These are phyloP conservation scores for Drosophila recens DNA, from an alignment of 2,888 invertebrate species.

Conservation along the genomic window DNA sequence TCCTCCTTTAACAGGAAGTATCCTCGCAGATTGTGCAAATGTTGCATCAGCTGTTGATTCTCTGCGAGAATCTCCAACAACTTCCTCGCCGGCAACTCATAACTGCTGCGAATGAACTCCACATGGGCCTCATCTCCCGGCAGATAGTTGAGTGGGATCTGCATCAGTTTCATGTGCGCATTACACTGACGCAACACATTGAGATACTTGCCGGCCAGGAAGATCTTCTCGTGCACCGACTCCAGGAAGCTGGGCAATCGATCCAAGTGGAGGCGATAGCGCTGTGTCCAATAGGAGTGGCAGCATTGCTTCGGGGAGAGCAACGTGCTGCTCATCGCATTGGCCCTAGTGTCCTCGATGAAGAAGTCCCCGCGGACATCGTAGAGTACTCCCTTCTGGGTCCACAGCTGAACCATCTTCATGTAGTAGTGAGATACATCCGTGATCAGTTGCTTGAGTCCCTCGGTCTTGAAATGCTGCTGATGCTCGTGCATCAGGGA, in stretches of 20 bases:
- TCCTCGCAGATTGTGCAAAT: constrained; percentile 43
- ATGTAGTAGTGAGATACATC: constrained; percentile 50
- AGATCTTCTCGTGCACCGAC: constrained; percentile 31
- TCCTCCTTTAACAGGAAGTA: constrained; percentile 56
- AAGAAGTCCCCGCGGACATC: constrained; percentile 60
- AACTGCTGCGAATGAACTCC: constrained; percentile 45
- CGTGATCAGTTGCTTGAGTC: constrained; percentile 25
- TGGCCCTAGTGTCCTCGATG: constrained; percentile 54
- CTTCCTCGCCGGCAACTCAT: constrained; percentile 56
- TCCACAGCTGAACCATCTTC: constrained; percentile 70
- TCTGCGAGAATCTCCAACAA: constrained; percentile 40
- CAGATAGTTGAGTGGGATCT: constrained; percentile 40
- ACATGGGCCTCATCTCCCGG: constrained; percentile 28
- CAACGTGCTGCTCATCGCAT: constrained; percentile 46
- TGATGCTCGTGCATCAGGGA: constrained; percentile 45
- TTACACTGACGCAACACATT: constrained; percentile 67
- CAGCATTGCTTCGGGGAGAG: constrained; percentile 60
- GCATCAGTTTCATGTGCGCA: constrained; percentile 54
- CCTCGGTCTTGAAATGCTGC: constrained; percentile 30
- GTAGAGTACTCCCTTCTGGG: constrained; percentile 63
- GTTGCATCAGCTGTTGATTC: constrained; percentile 39
- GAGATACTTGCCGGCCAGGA: constrained; percentile 64
- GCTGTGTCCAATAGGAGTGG: constrained; percentile 52
- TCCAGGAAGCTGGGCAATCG: constrained; percentile 54
- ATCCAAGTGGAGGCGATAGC: constrained; percentile 44